Base-by-base conservation (phyloP, 2,888 invertebrate species). In the Theodoxus fluviatilis region DNA sequence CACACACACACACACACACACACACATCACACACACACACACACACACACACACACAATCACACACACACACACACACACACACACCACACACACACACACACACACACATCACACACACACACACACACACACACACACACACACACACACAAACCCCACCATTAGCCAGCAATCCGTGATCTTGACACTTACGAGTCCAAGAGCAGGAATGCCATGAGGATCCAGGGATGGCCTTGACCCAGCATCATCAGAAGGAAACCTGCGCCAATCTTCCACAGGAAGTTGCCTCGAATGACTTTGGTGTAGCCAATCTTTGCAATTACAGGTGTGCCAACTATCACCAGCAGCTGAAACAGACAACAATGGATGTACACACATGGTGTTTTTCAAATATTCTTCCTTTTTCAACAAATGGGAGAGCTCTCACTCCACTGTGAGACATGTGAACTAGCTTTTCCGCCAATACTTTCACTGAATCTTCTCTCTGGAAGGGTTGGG, bases 151-250 rank as follows among this genome's bases (percentile, higher is more conserved):
- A n/a, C 25, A 12, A 59, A 59, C 12, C 9, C 59, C 18, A 18
- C 31, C 6, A 25, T 31, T 37, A 63, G 22, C 15, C 9, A 22
- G 38, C 4, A 15, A 15, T 43, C 43, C 35, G 35, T n/a, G n/a
- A 15, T n/a, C 31, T 28, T 6, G 4, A 12, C 28, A 72, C 76
- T 77, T 76, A 84, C 84, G 75, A 77, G 64, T 81, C 80, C 33
- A 79, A 3, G 1, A 83, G 64, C 18, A 83, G 65, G 68, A 77
- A 80, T 0, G 75, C 15, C 74, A 82, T 79, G 22, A 84, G 66
- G 6, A 75, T 25, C 76, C 77, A 78, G 3, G 79, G 77, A 47
- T 79, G 73, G 28, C 69, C 71, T 31, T 71, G 69, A 35, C 84
- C 83, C 3, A 76, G 37, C n/a, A 75, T 73, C 38, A 70, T 79